A percentile compares a stretch with the other conserved stretches of the same genome.
Conservation (phyloP, 2,797 vertebrate genomes). For the Macropodus opercularis region DNA sequence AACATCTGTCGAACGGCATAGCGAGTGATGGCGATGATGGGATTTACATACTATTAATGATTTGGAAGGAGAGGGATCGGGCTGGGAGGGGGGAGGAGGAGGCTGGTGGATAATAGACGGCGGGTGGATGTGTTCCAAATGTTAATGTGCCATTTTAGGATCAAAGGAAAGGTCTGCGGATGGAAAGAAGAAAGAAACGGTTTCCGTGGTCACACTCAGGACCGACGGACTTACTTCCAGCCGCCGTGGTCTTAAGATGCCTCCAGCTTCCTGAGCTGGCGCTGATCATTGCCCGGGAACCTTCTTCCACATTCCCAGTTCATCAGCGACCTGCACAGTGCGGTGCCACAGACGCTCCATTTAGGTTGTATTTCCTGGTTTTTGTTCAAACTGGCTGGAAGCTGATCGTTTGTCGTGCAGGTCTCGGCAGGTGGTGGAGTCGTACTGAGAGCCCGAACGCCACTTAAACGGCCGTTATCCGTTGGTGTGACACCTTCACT, state of each 20-base stretch:
- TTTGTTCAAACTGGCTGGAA: too few relatives aligned
- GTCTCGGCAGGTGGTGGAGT: too few relatives aligned
- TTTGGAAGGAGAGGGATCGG: conserved; percentile 44
- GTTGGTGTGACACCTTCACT: not conserved
- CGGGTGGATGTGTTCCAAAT: conserved; percentile 68
- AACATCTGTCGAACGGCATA: conserved; percentile 70
- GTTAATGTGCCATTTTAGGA: conserved; percentile 70
- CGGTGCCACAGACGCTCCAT: too few relatives aligned
- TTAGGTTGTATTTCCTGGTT: too few relatives aligned
- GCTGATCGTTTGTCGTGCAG: too few relatives aligned
- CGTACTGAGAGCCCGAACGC: too few relatives aligned
- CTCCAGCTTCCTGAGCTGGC: not conserved
- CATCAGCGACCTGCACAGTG: too few relatives aligned
- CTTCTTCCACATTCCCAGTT: too few relatives aligned
- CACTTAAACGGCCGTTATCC: not conserved
- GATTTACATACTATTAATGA: conserved; percentile 78
- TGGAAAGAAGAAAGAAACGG: conserved; percentile 16
- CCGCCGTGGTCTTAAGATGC: too few relatives aligned
- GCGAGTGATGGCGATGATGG: conserved; percentile 58
- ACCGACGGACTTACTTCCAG: not conserved
- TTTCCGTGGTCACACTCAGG: conserved; percentile 19
- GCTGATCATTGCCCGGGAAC: too few relatives aligned
- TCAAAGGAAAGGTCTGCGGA: conserved; percentile 40
- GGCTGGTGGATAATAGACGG: conserved; percentile 50
- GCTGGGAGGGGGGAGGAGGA: not conserved